phyloP scores from a whole-genome alignment of 2,113 vertebrate species.

The Tamias sibiricus region DNA sequence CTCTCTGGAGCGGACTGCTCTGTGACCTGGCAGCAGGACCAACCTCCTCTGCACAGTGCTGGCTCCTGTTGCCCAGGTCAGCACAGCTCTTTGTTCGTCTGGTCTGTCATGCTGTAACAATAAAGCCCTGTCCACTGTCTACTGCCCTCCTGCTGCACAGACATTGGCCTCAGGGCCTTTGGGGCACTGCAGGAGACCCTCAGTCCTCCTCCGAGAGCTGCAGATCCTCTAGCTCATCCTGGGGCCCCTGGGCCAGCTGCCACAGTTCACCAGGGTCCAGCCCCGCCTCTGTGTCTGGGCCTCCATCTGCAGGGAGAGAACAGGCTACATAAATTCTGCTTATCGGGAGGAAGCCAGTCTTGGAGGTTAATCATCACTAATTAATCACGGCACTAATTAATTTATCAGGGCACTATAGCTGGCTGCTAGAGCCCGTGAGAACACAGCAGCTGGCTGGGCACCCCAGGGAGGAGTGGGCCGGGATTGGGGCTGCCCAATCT shows the following conservation, averaged over 20 bases:
- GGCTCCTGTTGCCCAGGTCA: neutral
- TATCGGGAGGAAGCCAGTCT: slow-evolving; percentile 61
- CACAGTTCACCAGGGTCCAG: slow-evolving; percentile 88
- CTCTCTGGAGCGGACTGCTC: neutral
- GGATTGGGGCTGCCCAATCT: no score
- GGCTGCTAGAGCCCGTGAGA: slow-evolving; percentile 17
- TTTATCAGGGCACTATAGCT: slow-evolving; percentile 64
- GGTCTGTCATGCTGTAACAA: slow-evolving; percentile 52
- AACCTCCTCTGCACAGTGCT: neutral
- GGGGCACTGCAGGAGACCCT: neutral
- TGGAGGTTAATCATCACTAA: slow-evolving; percentile 75
- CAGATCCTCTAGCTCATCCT: slow-evolving; percentile 94
- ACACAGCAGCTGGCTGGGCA: slow-evolving; percentile 38
- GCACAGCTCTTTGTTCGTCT: neutral
- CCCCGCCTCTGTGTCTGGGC: neutral
- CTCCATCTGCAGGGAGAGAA: slow-evolving; percentile 47
- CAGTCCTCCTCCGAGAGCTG: slow-evolving; percentile 91
- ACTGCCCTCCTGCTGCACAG: neutral
- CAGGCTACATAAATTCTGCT: slow-evolving; percentile 72
- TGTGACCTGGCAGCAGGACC: neutral
- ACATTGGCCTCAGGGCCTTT: neutral
- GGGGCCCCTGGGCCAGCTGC: slow-evolving; percentile 90
- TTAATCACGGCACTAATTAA: slow-evolving; percentile 85
- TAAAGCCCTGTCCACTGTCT: neutral
- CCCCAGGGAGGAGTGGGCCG: neutral